These are phyloP conservation scores for Pyrocoelia pectoralis DNA, from an alignment of 2,888 invertebrate species.

Conservation along the genomic window DNA sequence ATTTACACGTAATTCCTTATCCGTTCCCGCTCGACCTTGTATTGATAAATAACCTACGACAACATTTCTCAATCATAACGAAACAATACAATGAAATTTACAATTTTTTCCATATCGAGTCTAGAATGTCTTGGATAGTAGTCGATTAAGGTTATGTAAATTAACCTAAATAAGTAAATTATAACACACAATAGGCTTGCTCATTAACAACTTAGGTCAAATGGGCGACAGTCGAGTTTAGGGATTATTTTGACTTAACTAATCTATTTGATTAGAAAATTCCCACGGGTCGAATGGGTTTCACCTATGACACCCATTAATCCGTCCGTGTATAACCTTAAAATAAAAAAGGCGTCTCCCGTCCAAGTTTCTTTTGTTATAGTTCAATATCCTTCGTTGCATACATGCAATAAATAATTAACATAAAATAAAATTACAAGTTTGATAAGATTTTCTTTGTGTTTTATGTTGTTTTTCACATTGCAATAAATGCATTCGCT, in stretches of 20 bases:
- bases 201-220: too few species aligned
- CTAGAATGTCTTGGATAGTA: background rate
- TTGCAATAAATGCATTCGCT: too few species aligned
- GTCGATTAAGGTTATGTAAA: background rate
- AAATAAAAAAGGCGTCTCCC: too few species aligned
- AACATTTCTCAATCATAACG: background rate
- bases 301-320: background rate
- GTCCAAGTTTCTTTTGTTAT: too few species aligned
- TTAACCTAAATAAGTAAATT: conserved; percentile 1
- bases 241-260: background rate
- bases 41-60: conserved; percentile 8
- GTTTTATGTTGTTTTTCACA: background rate
- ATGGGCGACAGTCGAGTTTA: background rate
- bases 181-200: background rate
- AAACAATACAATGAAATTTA: background rate
- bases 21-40: background rate
- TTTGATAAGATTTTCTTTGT: conserved; percentile 7
- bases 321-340: too few species aligned
- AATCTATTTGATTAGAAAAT: conserved; percentile 3
- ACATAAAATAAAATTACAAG: conserved; percentile 1
- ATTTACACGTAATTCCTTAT: background rate
- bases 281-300: conserved; percentile 11
- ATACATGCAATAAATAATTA: conserved; percentile 4
- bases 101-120: too few species aligned
- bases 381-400: too few species aligned